Conservation (phyloP, 2,888 invertebrate species). For the Adelognathus sp. region DNA sequence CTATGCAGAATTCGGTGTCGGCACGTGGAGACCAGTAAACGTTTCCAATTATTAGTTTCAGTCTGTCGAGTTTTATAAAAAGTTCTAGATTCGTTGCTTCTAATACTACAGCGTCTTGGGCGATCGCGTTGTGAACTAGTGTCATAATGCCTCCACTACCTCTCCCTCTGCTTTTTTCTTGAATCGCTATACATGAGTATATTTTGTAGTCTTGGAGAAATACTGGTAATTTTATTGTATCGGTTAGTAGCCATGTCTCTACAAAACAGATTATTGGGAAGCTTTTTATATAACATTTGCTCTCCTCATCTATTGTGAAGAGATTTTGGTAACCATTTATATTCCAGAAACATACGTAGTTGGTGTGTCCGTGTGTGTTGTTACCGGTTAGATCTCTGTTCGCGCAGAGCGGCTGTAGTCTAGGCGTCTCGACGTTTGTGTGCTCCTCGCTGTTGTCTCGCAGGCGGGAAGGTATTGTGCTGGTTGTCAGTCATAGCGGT, state of each 20-base stretch:
- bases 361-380: not conserved
- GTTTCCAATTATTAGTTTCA: not conserved
- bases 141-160: not conserved
- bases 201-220: not conserved
- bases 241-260: not conserved
- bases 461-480: no score
- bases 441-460: not conserved
- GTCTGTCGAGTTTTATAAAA: not conserved
- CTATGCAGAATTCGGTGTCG: not conserved
- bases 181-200: not conserved
- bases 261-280: not conserved
- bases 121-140: not conserved
- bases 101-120: no score
- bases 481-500: not conserved
- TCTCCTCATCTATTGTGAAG: not conserved
- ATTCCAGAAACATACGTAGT: not conserved
- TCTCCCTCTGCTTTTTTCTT: not conserved
- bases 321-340: not conserved
- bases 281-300: not conserved
- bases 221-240: not conserved
- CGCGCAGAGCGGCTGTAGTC: no score
- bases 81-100: not conserved
- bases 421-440: not conserved
- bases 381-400: no score
- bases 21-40: constrained; percentile 2